Evolutionary conservation across 2,888 invertebrate species (phyloP).

Genomic region (Acrocyrtus sp.): DNA sequence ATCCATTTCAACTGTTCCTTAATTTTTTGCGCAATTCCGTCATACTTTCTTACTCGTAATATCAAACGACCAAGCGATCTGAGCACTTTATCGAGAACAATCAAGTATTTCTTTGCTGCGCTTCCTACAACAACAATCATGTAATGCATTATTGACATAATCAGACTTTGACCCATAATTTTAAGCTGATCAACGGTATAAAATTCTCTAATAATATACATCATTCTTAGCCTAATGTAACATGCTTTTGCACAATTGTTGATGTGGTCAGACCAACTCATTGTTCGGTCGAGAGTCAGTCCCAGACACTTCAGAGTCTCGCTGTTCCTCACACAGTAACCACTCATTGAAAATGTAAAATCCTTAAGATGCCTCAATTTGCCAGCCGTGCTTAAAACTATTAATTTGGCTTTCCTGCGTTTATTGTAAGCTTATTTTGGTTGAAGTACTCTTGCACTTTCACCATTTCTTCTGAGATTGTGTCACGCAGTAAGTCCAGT

Average conservation of each 20-base stretch:
- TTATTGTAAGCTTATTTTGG: neutral
- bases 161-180: neutral
- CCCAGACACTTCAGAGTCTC: constrained; percentile 15
- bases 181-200: neutral
- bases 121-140: constrained; percentile 2
- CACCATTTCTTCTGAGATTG: constrained; percentile 1
- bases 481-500: neutral
- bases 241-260: neutral
- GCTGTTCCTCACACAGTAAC: neutral
- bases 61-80: neutral
- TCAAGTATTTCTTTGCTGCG: neutral
- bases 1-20: neutral
- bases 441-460: constrained; percentile 5
- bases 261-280: constrained; percentile 2
- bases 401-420: constrained; percentile 26
- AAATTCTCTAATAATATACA: neutral
- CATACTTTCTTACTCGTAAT: constrained; percentile 5
- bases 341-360: constrained; percentile 5
- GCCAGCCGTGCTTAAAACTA: neutral
- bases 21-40: neutral
- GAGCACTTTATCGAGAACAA: neutral
- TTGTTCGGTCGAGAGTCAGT: neutral
- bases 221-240: neutral
- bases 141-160: neutral
- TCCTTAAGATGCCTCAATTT: neutral